These are phyloP conservation scores for Baronia brevicornis DNA, from an alignment of 2,888 invertebrate genomes.

Conservation along the genomic window DNA sequence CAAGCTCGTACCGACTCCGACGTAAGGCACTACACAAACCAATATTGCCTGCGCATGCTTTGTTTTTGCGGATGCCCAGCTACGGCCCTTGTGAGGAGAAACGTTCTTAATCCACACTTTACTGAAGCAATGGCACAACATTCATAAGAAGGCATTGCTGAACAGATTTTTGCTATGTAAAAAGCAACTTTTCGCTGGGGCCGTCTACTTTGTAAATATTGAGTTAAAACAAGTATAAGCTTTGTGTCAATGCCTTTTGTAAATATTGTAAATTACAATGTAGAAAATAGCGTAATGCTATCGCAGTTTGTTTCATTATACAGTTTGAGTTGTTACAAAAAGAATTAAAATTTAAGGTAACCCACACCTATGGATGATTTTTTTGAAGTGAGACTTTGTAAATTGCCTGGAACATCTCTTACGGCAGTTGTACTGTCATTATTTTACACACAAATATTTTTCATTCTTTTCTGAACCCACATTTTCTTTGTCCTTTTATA, in stretches of 20 bases:
- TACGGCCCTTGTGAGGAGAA: constrained; percentile 39
- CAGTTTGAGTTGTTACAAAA: constrained; percentile 9
- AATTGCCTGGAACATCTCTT: constrained; percentile 65
- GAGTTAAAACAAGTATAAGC: constrained; percentile 24
- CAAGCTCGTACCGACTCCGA: constrained; percentile 83
- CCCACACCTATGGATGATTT: constrained; percentile 6
- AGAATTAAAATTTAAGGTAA: constrained; percentile 6
- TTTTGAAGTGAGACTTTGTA: constrained; percentile 17
- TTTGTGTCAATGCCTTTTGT: constrained; percentile 28
- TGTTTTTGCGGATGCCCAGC: constrained; percentile 59
- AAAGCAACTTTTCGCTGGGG: constrained; percentile 36
- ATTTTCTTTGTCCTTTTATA: constrained; percentile 19
- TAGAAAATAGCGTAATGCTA: constrained; percentile 11
- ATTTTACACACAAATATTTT: too few species aligned
- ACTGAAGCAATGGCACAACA: constrained; percentile 10
- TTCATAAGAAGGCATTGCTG: too few species aligned
- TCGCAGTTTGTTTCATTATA: constrained; percentile 11
- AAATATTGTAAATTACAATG: constrained; percentile 21
- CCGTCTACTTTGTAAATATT: constrained; percentile 51
- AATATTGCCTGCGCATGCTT: constrained; percentile 69
- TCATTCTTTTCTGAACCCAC: constrained; percentile 23
- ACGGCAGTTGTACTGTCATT: constrained; percentile 34
- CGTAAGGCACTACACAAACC: constrained; percentile 71
- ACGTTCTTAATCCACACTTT: constrained; percentile 12
- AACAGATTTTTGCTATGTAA: too few species aligned